Conservation (phyloP, 1,140 invertebrate genomes). For the Drosophila nebulosa region DNA sequence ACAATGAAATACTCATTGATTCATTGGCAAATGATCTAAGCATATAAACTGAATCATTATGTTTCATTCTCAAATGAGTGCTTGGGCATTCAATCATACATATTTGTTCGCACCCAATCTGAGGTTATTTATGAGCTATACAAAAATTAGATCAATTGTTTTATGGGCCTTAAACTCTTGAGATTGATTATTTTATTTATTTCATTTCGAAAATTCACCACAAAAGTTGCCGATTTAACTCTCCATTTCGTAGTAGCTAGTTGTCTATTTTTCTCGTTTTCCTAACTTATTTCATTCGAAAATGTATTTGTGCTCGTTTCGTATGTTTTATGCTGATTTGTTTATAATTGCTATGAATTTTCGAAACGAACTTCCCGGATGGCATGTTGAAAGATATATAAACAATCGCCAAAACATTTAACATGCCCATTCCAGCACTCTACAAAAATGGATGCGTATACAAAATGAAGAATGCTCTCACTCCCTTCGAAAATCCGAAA, state of each 20-base stretch:
- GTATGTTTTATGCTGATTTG: slow-evolving; percentile 77
- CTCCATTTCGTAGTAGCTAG: neutral
- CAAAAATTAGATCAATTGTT: neutral
- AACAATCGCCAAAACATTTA: slow-evolving; percentile 67
- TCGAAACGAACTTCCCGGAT: slow-evolving; percentile 78
- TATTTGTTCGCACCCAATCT: neutral
- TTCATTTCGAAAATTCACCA: neutral
- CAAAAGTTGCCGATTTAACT: neutral
- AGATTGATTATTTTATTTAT: neutral
- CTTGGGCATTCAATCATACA: neutral
- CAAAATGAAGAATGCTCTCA: slow-evolving; percentile 22
- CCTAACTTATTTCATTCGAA: slow-evolving; percentile 42
- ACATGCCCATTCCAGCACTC: slow-evolving; percentile 33
- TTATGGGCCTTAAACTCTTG: neutral
- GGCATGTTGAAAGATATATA: slow-evolving; percentile 78
- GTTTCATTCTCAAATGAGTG: neutral
- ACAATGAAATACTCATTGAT: no score
- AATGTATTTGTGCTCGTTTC: slow-evolving; percentile 27
- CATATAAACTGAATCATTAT: neutral
- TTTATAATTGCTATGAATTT: slow-evolving; percentile 74
- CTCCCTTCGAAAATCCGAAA: neutral
- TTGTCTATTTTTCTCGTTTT: slow-evolving; percentile 29
- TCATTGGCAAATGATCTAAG: no score
- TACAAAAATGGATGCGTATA: slow-evolving; percentile 7
- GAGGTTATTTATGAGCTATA: neutral